These are phyloP conservation scores for Argyresthia albistria DNA, from an alignment of 2,888 invertebrate species.

Conservation along the genomic window DNA sequence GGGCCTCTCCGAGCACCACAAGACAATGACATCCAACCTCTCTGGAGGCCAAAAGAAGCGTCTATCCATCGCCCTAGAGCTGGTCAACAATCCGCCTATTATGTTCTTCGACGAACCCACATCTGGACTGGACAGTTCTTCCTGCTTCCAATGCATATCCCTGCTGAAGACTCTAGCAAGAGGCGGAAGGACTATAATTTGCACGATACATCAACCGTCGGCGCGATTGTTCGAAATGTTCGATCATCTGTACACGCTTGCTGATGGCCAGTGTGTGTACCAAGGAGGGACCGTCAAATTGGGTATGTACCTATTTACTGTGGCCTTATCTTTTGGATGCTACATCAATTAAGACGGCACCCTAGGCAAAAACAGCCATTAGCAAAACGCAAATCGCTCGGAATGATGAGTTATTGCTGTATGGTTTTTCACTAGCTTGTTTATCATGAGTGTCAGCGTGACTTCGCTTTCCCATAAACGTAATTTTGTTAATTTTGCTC, in stretches of 20 bases:
- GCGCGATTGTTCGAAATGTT: slow-evolving; percentile 97
- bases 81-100: slow-evolving; percentile 96
- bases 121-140: slow-evolving; percentile 95
- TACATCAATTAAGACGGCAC: no score
- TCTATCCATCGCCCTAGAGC: slow-evolving; percentile 92
- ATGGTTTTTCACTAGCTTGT: no score
- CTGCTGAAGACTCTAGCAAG: slow-evolving; percentile 89
- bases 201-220: slow-evolving; percentile 97
- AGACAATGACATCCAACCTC: slow-evolving; percentile 91
- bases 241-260: slow-evolving; percentile 93
- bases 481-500: no score
- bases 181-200: slow-evolving; percentile 94
- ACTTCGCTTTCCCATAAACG: no score
- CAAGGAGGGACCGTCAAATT: slow-evolving; percentile 90
- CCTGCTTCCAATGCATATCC: slow-evolving; percentile 94
- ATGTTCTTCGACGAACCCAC: slow-evolving; percentile 99
- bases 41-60: slow-evolving; percentile 97
- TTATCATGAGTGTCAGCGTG: no score
- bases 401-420: no score
- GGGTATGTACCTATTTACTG: slow-evolving; percentile 66
- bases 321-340: no score
- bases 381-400: no score
- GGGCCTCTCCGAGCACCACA: slow-evolving; percentile 87
- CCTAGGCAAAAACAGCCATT: no score
- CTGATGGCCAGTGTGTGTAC: slow-evolving; percentile 96